Percentiles rank a stretch among this genome's conserved stretches.
Evolutionary conservation across 2,113 vertebrate genomes (phyloP).

Genomic region (Tor tambroides): DNA sequence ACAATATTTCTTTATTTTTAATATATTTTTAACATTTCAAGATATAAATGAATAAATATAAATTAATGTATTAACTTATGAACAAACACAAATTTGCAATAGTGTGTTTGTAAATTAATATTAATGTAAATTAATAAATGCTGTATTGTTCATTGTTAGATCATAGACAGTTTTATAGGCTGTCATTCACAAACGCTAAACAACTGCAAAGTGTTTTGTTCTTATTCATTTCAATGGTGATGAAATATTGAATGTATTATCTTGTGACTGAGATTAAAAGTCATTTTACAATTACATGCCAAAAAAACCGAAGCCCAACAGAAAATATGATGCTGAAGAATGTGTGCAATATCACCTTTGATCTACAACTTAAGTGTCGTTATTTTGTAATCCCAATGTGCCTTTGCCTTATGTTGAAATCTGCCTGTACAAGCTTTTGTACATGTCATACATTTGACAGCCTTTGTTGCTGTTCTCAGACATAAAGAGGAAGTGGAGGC

Average conservation of each 20-base stretch:
- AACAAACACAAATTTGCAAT: not conserved
- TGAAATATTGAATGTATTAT: not conserved
- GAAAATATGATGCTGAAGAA: not conserved
- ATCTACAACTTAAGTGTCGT: not conserved
- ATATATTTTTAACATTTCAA: not conserved
- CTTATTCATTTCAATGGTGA: not conserved
- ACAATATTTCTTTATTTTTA: not conserved
- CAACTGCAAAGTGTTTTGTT: not conserved
- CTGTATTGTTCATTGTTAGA: not conserved
- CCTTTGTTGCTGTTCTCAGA: constrained; percentile 13
- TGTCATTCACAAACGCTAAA: not conserved
- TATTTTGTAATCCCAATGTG: not conserved
- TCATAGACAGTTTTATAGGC: not conserved
- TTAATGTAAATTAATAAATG: not conserved
- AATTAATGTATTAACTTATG: not conserved
- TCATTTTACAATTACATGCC: not conserved
- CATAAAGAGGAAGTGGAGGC: constrained; percentile 27
- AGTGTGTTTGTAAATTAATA: not conserved
- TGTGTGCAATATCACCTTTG: not conserved
- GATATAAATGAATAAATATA: not conserved
- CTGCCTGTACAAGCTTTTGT: constrained; percentile 34
- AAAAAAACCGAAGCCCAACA: not conserved
- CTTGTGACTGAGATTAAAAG: not conserved
- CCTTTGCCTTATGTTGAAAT: constrained; percentile 34
- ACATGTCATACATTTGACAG: constrained; percentile 12